Evolutionary conservation across 2,113 vertebrate species (phyloP), one percentile per base, ranked within the genome.

Genomic region (Pandion haliaetus): DNA sequence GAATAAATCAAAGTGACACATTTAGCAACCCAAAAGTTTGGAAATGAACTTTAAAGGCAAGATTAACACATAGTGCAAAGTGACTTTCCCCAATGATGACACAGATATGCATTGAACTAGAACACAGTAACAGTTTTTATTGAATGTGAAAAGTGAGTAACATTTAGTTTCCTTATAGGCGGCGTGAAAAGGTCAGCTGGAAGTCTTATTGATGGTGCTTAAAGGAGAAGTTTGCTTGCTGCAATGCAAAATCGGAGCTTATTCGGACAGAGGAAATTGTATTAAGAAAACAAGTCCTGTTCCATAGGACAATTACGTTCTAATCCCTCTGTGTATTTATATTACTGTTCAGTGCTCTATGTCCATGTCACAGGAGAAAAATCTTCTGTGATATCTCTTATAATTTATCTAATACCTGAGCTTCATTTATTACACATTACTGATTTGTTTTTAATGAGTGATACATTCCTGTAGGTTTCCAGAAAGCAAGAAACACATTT

Each of bases 111-210:
- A 86, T 52, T 96, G 92, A 96, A 91, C 65, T 91, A 97, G 96
- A 98, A 96, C 58, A 91, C 8, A 91, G 58, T 92, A 78, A 88
- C 84, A 81, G 63, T 73, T 98, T 95, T 97, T 97, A 96, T 69
- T 97, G 94, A 96, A 94, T 89, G 81, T 92, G 91, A 97, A 98
- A 97, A 96, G 63, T 8, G 31, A 96, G 57, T 93, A 89, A 91
- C 57, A 45, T 97, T 97, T 90, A 86, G n/a, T 40, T 92, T 88
- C 74, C 32, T 55, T 89, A 81, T 77, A 47, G 81, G 93, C 91
- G 49, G 71, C 3, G 20, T 89, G 40, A 86, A 98, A 98, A 97
- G 57, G 92, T 90, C 78, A 96, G 38, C 18, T 85, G 42, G n/a
- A 94, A 95, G 42, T 82, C 94, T 86, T 94, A 95, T 62, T 83